These are phyloP conservation scores for Crossaster papposus DNA, from an alignment of 53 echinoderm and acorn worm species.

Conservation along the genomic window DNA sequence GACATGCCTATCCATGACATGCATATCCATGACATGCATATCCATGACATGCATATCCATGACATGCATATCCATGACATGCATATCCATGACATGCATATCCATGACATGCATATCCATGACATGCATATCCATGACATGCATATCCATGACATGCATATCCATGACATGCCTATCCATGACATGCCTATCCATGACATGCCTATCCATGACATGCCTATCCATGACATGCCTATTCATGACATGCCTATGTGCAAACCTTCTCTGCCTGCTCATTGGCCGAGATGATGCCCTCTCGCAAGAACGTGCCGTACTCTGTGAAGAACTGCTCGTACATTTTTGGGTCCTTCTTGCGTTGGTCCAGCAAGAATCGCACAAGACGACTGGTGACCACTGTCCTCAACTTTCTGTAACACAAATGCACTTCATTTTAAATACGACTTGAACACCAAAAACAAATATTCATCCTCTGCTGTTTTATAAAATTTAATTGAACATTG, in stretches of 20 bases:
- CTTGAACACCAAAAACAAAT: background rate
- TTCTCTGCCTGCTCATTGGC: conserved; percentile 93
- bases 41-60: background rate
- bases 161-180: background rate
- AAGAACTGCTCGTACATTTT: conserved; percentile 88
- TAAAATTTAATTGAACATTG: background rate
- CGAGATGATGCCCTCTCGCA: conserved; percentile 94
- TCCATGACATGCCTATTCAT: background rate
- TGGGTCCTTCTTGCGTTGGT: conserved; percentile 82
- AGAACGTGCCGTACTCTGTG: conserved; percentile 87
- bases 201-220: background rate
- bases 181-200: background rate
- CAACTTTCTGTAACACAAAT: conserved; percentile 68
- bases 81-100: background rate
- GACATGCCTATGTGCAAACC: conserved; percentile 49
- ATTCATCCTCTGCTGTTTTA: background rate
- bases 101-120: background rate
- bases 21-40: background rate
- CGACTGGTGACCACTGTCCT: conserved; percentile 83
- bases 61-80: background rate
- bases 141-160: background rate
- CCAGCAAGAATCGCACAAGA: conserved; percentile 79
- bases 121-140: background rate
- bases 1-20: background rate
- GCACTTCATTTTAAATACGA: too few relatives aligned